Percentiles rank a stretch among this genome's conserved stretches.
Evolutionary conservation across 2,797 vertebrate species (phyloP).

Genomic region (Esox lucius): DNA sequence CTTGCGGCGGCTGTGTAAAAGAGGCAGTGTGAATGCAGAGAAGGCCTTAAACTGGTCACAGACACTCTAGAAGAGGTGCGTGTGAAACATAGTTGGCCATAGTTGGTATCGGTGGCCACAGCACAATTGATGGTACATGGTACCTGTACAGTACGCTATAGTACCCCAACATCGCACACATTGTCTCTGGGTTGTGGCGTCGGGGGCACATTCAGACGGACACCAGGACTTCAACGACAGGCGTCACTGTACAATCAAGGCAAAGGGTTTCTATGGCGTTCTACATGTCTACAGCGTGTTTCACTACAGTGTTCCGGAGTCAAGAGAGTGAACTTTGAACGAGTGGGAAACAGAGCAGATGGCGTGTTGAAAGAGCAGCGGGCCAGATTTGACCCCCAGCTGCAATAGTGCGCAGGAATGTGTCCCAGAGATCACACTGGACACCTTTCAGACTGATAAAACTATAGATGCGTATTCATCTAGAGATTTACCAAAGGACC

Average conservation of each 20-base stretch:
- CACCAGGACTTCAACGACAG: no score
- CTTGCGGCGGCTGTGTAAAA: slow-evolving; percentile 33
- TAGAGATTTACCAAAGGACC: not conserved
- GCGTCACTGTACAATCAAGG: no score
- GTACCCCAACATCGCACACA: not conserved
- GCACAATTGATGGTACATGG: not conserved
- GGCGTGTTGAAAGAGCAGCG: no score
- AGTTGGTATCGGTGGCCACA: not conserved
- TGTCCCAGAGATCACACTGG: no score
- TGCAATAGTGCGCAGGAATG: no score
- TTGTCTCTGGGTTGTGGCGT: not conserved
- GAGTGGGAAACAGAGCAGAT: no score
- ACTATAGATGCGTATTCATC: not conserved
- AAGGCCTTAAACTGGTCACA: slow-evolving; percentile 27
- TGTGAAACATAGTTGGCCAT: not conserved
- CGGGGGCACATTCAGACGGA: no score
- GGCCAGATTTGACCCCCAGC: no score
- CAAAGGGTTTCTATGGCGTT: no score
- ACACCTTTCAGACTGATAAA: not conserved
- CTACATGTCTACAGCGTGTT: no score
- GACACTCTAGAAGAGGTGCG: not conserved
- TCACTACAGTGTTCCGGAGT: no score
- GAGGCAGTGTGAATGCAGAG: slow-evolving; percentile 60
- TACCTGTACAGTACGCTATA: not conserved
- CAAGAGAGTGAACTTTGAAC: no score